These are phyloP conservation scores for Tenrec ecaudatus DNA, from an alignment of 2,113 vertebrate species.

Conservation along the genomic window DNA sequence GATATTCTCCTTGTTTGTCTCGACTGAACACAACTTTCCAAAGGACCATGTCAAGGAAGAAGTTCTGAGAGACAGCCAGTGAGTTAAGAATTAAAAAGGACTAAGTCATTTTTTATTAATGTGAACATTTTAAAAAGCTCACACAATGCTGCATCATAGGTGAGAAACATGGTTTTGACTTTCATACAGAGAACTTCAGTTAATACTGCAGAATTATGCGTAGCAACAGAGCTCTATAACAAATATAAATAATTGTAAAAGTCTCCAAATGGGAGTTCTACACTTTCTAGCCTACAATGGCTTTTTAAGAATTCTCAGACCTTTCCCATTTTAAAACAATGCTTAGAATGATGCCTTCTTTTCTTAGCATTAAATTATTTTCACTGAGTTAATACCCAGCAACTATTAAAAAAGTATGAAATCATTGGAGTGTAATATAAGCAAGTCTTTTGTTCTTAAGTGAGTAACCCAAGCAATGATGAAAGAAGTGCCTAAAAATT, in stretches of 20 bases:
- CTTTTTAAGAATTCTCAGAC: constrained; percentile 1
- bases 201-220: constrained; percentile 53
- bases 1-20: constrained; percentile 96
- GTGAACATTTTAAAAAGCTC: constrained; percentile 81
- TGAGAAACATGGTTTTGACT: constrained; percentile 58
- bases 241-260: constrained; percentile 55
- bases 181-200: constrained; percentile 40
- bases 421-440: constrained; percentile 39
- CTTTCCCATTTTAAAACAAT: constrained; percentile 48
- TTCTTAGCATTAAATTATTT: constrained; percentile 52
- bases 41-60: constrained; percentile 99
- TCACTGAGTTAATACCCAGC: constrained; percentile 11
- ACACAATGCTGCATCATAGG: constrained; percentile 65
- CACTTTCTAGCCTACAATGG: background rate
- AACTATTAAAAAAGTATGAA: constrained; percentile 7
- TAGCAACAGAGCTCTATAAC: constrained; percentile 12
- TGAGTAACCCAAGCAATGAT: background rate
- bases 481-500: background rate
- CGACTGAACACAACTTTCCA: constrained; percentile 99
- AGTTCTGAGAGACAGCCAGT: constrained; percentile 95
- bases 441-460: constrained; percentile 39
- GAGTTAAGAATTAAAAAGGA: constrained; percentile 93
- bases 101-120: constrained; percentile 85
- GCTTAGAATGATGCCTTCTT: constrained; percentile 29
- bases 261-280: constrained; percentile 23